Evolutionary conservation across 2,888 invertebrate genomes (phyloP).

Genomic region (Drosophila pullipes): DNA sequence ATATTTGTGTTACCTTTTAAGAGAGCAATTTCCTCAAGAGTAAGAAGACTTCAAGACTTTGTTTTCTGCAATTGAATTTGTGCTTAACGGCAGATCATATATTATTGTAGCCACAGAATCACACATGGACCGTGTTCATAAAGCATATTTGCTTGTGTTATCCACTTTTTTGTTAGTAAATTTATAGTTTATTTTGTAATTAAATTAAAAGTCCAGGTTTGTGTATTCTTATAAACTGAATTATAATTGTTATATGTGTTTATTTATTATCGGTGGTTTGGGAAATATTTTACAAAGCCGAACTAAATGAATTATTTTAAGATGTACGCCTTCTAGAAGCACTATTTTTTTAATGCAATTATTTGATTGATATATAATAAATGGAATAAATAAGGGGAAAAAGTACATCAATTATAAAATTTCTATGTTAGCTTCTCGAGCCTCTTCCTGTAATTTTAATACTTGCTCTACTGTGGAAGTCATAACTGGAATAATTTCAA

Average conservation of each 20-base stretch:
- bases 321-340: fast-evolving
- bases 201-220: neutral
- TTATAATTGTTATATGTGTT: neutral
- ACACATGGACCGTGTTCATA: neutral
- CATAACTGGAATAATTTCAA: neutral
- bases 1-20: neutral
- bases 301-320: neutral
- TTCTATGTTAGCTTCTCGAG: too few species aligned
- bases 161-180: neutral
- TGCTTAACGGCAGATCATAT: neutral
- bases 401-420: too few species aligned
- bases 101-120: neutral
- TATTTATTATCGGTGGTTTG: neutral
- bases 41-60: neutral
- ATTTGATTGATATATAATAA: neutral
- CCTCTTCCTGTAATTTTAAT: neutral
- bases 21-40: neutral
- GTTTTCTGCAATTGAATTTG: neutral
- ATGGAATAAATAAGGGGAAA: too few species aligned
- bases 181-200: neutral
- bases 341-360: neutral
- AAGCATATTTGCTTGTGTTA: neutral
- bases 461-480: neutral
- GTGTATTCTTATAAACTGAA: neutral
- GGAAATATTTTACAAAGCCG: neutral